Evolutionary conservation across 2,113 vertebrate genomes (phyloP).

Genomic region (Romanogobio albipinnatus): DNA sequence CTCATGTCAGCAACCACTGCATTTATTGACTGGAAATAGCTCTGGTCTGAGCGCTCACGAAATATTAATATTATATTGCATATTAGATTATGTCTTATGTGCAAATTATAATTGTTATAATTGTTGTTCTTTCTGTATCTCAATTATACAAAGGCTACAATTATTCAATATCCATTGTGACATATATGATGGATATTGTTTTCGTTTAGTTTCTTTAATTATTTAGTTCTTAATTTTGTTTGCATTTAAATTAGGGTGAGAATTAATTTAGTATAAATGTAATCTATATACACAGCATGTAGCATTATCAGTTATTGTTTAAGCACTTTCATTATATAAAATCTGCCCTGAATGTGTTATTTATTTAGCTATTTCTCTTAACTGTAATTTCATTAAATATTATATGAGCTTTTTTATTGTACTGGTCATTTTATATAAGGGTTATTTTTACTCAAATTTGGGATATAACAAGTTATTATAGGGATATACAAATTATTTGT

Average conservation of each 20-base stretch:
- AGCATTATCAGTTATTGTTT: not conserved
- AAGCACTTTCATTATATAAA: not conserved
- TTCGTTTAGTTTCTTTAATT: not conserved
- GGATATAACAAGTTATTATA: not conserved
- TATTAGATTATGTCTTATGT: not conserved
- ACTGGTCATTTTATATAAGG: not conserved
- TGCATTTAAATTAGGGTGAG: not conserved
- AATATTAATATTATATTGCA: too few species aligned
- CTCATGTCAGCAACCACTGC: slow-evolving; percentile 12
- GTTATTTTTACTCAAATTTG: not conserved
- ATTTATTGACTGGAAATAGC: slow-evolving; percentile 31
- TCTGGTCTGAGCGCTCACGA: not conserved
- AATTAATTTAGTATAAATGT: not conserved
- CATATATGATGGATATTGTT: not conserved
- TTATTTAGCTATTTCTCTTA: not conserved
- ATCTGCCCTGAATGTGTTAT: not conserved
- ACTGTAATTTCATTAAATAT: not conserved
- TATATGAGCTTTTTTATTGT: not conserved
- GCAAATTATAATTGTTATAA: not conserved
- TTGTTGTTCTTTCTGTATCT: not conserved
- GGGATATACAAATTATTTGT: not conserved
- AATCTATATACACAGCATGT: not conserved
- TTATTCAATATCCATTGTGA: not conserved
- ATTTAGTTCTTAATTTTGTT: not conserved
- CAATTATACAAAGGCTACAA: not conserved